Evolutionary conservation across 2,113 vertebrate genomes (phyloP).

Genomic region (human): GRCh38 chr11:94404501-94405000

Average conservation of each 20-base stretch:
- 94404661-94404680: background rate
- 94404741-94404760: background rate
- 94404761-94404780: background rate
- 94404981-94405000: background rate
- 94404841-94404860: background rate
- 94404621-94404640: background rate
- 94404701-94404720: background rate
- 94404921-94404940: background rate
- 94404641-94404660: slow-evolving; percentile 23
- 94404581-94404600: slow-evolving; percentile 9
- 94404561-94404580: background rate
- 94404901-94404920: background rate
- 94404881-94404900: background rate
- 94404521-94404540: background rate
- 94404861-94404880: background rate
- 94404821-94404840: background rate
- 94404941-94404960: background rate
- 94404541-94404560: background rate
- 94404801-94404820: background rate
- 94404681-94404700: background rate
- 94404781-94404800: background rate
- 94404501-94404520: background rate
- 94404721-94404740: slow-evolving; percentile 10
- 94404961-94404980: background rate
- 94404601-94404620: background rate